These are phyloP conservation scores for Pilophorus perplexus DNA, from an alignment of 2,888 invertebrate genomes.

Conservation along the genomic window DNA sequence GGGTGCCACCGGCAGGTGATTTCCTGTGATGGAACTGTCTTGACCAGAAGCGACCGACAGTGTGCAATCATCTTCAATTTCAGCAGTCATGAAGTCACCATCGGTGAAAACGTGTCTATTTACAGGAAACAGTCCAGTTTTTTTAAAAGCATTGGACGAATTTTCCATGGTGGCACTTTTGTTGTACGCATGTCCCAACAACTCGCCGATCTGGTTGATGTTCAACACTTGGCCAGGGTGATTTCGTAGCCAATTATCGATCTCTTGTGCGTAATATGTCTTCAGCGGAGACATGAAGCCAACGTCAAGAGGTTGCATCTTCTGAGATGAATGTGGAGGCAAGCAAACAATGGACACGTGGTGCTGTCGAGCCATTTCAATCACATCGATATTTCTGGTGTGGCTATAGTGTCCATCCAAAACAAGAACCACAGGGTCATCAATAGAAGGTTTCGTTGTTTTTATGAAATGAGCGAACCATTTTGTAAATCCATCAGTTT, in stretches of 20 bases:
- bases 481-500: constrained; percentile 50
- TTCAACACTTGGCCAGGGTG: constrained; percentile 47
- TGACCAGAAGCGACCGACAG: not conserved
- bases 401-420: constrained; percentile 45
- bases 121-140: constrained; percentile 18
- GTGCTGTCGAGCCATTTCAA: constrained; percentile 39
- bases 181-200: constrained; percentile 49
- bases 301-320: constrained; percentile 44
- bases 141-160: not conserved
- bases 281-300: constrained; percentile 44
- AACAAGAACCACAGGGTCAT: constrained; percentile 47
- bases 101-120: constrained; percentile 14
- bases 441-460: constrained; percentile 47
- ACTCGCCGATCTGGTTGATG: constrained; percentile 37
- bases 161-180: constrained; percentile 47
- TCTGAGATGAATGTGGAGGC: constrained; percentile 44
- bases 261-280: constrained; percentile 39
- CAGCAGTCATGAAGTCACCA: constrained; percentile 14
- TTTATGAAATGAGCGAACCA: constrained; percentile 51
- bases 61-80: not conserved
- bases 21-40: constrained; percentile 7
- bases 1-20: constrained; percentile 5
- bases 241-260: constrained; percentile 45
- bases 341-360: constrained; percentile 42
- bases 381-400: constrained; percentile 43